Base-by-base conservation (phyloP, 2,888 invertebrate genomes). In the Catocala sponsa region DNA sequence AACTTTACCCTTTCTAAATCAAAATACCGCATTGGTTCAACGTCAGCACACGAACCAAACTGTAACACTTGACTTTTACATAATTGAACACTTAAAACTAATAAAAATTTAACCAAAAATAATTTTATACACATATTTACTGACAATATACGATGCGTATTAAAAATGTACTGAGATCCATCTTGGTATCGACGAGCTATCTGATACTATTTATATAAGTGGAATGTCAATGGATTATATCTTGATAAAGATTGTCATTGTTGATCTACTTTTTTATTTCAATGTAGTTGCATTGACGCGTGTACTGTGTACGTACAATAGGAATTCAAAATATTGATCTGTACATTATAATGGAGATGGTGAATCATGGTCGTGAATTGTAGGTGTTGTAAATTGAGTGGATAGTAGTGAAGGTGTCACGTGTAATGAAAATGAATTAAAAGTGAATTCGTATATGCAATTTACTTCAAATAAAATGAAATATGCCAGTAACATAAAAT, bases 11-110 rank as follows among this genome's bases (percentile, higher is more conserved):
- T 87, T 72, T 92, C 90, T 11, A 93, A 64, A 69, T 91, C 86
- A 70, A 94, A 94, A 72, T 83, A 90, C 50, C 76, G 82, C 84
- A 90, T 86, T n/a, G 92, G 88, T 0, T 81, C 70, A 0, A 91
- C 87, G 5, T 86, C 72, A 0, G 76, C 70, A 71, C 94, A 94
- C 0, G 67, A 58, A 1, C 94, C 93, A 61, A 93, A 92, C 54
- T 91, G 87, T 9, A 92, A 10, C 1, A 92, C 83, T 80, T 93
- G 92, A 0, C 80, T 80, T 6, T 49, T 52, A 73, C 86, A 76
- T 6, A 77, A 41, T 41, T 68, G 64, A 5, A 72, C 63, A 5
- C 69, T 61, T 12, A 65, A 46, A 53, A 82, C 33, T 49, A 83
- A 33, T 35, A 81, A 0, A 12, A 79, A 57, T 66, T 59, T 48